phyloP scores from a whole-genome alignment of 2,113 vertebrate genomes.

The Cebidichthys violaceus region DNA sequence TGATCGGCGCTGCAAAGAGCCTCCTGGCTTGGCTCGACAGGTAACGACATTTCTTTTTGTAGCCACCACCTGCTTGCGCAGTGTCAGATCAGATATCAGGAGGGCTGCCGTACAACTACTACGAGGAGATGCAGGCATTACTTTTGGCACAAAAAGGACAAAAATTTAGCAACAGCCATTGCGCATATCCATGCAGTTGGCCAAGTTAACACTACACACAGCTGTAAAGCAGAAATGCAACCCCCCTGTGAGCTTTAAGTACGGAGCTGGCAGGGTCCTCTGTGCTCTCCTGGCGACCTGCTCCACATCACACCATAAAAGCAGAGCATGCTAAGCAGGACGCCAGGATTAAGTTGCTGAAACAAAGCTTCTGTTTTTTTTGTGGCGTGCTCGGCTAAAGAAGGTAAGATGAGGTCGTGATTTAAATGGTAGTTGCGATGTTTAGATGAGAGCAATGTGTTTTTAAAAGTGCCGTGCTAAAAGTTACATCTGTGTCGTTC shows the following conservation, averaged over 20 bases:
- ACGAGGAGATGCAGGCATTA: conserved; percentile 1
- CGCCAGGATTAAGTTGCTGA: conserved; percentile 52
- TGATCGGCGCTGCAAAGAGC: conserved; percentile 96
- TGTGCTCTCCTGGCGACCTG: conserved; percentile 28
- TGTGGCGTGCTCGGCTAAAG: conserved; percentile 26
- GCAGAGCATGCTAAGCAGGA: conserved; percentile 38
- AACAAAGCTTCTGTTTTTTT: conserved; percentile 50
- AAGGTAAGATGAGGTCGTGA: conserved; percentile 12
- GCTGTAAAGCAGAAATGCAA: not conserved
- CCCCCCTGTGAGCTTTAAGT: not conserved
- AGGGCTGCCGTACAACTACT: not conserved
- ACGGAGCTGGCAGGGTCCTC: not conserved
- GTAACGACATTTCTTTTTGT: conserved; percentile 75
- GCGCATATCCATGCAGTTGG: not conserved
- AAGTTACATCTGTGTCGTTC: not conserved
- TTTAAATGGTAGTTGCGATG: conserved; percentile 14
- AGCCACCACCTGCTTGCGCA: not conserved
- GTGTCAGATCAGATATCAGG: not conserved
- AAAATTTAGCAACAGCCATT: not conserved
- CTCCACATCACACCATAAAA: conserved; percentile 40
- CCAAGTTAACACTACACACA: not conserved
- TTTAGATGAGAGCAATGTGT: not conserved
- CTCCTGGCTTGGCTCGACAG: conserved; percentile 96
- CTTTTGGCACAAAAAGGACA: not conserved
- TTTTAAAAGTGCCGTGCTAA: not conserved